These are phyloP conservation scores for Beris chalybata DNA, from an alignment of 2,888 invertebrate genomes.

Conservation along the genomic window DNA sequence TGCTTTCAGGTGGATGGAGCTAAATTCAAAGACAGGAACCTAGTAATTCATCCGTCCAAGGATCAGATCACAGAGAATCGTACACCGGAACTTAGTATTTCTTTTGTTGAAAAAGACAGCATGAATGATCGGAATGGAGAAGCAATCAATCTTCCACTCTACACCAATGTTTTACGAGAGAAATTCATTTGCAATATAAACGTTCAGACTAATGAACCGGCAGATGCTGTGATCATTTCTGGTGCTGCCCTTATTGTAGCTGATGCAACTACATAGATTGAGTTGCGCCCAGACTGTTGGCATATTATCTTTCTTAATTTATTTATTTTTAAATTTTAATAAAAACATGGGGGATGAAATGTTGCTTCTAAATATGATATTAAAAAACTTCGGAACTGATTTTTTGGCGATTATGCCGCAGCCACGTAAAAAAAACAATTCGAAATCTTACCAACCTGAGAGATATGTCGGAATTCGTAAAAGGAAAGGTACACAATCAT, in stretches of 20 bases:
- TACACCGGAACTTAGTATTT: constrained; percentile 44
- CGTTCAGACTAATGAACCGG: constrained; percentile 43
- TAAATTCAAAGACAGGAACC: constrained; percentile 43
- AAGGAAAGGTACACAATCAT: too few species aligned
- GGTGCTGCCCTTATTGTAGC: constrained; percentile 48
- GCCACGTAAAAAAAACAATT: too few species aligned
- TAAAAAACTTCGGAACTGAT: too few species aligned
- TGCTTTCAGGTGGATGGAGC: constrained; percentile 48
- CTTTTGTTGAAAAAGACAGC: constrained; percentile 40
- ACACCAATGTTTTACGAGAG: constrained; percentile 48
- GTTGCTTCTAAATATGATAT: too few species aligned
- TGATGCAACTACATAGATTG: too few species aligned
- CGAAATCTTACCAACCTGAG: too few species aligned
- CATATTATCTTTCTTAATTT: too few species aligned
- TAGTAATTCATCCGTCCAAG: constrained; percentile 40
- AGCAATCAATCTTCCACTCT: constrained; percentile 45
- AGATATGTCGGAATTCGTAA: too few species aligned
- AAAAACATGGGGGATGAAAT: too few species aligned
- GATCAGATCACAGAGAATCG: constrained; percentile 39
- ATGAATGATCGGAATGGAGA: constrained; percentile 20
- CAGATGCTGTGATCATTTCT: constrained; percentile 49
- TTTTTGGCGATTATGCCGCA: too few species aligned
- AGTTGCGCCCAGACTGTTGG: too few species aligned
- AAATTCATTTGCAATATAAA: constrained; percentile 50
- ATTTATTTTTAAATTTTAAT: too few species aligned